A percentile compares a stretch with the other conserved stretches of the same genome.
Conservation (phyloP, 2,888 invertebrate genomes). For the Pyrocoelia pectoralis region DNA sequence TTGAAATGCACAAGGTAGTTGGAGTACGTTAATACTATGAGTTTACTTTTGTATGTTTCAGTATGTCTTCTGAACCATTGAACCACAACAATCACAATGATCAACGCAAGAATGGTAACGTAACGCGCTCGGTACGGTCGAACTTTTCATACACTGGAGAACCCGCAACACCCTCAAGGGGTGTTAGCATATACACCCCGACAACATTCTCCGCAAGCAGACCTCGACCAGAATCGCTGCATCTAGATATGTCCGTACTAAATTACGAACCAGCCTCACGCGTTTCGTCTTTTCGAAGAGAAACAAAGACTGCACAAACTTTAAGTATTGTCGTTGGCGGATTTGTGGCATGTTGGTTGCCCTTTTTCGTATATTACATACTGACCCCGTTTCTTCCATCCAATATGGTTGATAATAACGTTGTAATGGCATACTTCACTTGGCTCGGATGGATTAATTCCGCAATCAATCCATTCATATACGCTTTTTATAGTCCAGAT, state of each 20-base stretch:
- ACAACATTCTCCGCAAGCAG: conserved; percentile 53
- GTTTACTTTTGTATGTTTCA: conserved; percentile 23
- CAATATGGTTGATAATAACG: conserved; percentile 62
- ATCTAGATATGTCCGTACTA: conserved; percentile 62
- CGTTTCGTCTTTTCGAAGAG: conserved; percentile 75
- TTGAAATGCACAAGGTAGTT: conserved; percentile 55
- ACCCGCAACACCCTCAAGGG: conserved; percentile 48
- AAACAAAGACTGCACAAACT: conserved; percentile 89
- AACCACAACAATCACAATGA: conserved; percentile 32
- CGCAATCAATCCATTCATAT: conserved; percentile 90
- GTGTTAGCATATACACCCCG: conserved; percentile 50
- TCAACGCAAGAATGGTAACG: conserved; percentile 38
- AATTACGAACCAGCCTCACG: conserved; percentile 64
- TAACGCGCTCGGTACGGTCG: conserved; percentile 51
- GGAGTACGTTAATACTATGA: not conserved
- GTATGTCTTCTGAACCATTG: conserved; percentile 33
- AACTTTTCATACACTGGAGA: conserved; percentile 55
- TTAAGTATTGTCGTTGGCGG: conserved; percentile 88
- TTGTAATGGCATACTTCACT: conserved; percentile 78
- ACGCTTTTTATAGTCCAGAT: conserved; percentile 88
- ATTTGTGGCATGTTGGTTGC: conserved; percentile 88
- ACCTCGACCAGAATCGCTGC: conserved; percentile 64
- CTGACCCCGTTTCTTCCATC: conserved; percentile 79
- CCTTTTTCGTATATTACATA: conserved; percentile 85
- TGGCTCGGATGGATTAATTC: conserved; percentile 93